These are phyloP conservation scores for Drosophila mulleri DNA, from an alignment of 2,888 invertebrate genomes.

Conservation along the genomic window DNA sequence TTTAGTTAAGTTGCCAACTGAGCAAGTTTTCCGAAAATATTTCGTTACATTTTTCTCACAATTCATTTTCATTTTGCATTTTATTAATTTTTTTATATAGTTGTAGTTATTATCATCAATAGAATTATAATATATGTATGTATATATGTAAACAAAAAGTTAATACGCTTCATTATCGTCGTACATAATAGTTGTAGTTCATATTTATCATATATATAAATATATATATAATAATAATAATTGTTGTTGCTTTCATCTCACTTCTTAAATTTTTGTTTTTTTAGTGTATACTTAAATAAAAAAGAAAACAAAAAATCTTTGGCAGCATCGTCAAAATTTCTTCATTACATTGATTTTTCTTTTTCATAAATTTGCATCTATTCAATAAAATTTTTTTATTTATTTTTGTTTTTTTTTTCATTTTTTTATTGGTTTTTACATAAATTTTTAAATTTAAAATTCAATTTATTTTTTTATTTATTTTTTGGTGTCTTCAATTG, in stretches of 20 bases:
- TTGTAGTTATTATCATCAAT: constrained; percentile 27
- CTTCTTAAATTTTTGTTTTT: constrained; percentile 5
- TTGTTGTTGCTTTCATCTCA: constrained; percentile 40
- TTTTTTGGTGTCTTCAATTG: constrained; percentile 51
- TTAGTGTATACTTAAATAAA: constrained; percentile 29
- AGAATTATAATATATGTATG: constrained; percentile 24
- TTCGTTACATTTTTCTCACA: constrained; percentile 40
- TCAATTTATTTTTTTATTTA: neutral
- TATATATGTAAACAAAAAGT: constrained; percentile 40
- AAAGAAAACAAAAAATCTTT: constrained; percentile 59
- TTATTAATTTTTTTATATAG: constrained; percentile 23
- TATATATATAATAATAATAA: constrained; percentile 31
- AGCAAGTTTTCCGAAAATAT: constrained; percentile 27
- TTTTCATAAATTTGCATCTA: neutral
- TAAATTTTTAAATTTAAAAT: neutral
- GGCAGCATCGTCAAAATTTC: constrained; percentile 73
- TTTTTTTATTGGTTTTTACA: constrained; percentile 9
- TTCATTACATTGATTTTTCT: constrained; percentile 30
- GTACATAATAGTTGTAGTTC: constrained; percentile 39
- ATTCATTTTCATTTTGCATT: constrained; percentile 14
- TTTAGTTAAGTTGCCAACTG: constrained; percentile 12
- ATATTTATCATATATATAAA: constrained; percentile 34
- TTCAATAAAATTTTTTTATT: constrained; percentile 2
- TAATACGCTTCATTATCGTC: constrained; percentile 48
- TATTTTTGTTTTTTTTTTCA: neutral